Conservation (phyloP, 2,888 invertebrate species). For the Chymomyza caudatula region DNA sequence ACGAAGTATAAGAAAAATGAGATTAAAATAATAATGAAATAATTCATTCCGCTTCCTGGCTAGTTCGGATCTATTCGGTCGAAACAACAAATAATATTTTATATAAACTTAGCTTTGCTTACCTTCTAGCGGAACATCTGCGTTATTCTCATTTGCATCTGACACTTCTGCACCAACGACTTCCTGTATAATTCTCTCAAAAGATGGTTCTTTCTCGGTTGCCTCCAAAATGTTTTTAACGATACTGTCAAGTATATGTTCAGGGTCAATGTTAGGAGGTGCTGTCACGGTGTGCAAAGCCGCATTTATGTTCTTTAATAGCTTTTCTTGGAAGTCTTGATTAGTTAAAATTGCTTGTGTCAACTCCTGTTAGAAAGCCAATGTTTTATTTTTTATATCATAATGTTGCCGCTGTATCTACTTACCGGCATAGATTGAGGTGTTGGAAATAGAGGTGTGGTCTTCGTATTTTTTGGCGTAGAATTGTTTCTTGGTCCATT, state of each 20-base stretch:
- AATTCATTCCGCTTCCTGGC: background rate
- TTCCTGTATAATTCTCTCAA: constrained; percentile 73
- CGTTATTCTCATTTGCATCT: constrained; percentile 8
- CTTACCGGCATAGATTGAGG: constrained; percentile 59
- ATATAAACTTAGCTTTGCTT: background rate
- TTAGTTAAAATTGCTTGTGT: constrained; percentile 74
- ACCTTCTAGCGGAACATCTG: background rate
- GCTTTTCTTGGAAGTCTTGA: constrained; percentile 67
- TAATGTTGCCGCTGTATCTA: background rate
- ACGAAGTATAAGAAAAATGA: too few species aligned
- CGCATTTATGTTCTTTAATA: constrained; percentile 75
- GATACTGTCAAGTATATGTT: constrained; percentile 67
- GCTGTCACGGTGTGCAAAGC: constrained; percentile 47
- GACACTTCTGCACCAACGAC: constrained; percentile 60
- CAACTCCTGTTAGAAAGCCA: constrained; percentile 64
- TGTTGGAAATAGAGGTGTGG: constrained; percentile 9
- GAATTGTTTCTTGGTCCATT: constrained; percentile 57
- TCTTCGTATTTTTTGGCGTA: constrained; percentile 51
- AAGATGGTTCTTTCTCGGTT: constrained; percentile 75
- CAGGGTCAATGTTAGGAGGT: constrained; percentile 42
- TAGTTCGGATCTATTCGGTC: background rate
- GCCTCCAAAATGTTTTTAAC: constrained; percentile 74
- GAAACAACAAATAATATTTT: background rate
- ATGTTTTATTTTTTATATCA: background rate
- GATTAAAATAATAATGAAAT: too few species aligned